Conservation (phyloP, 2,888 invertebrate species). For the Xestia sexstrigata region DNA sequence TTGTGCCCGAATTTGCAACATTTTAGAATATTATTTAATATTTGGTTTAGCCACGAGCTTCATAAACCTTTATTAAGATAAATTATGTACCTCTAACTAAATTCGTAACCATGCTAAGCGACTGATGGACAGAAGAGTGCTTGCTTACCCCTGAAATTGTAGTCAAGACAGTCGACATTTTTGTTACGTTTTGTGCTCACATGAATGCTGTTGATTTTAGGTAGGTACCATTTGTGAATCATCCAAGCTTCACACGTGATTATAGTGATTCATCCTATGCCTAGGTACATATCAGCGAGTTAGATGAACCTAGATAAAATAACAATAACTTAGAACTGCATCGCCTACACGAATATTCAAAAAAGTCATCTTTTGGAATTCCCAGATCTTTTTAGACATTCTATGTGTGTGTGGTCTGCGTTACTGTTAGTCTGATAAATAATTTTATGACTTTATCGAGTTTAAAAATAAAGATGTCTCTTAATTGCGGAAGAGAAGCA, state of each 20-base stretch:
- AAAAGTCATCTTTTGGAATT: slow-evolving; percentile 9
- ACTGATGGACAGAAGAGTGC: background rate
- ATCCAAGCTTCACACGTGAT: background rate
- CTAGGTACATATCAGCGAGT: slow-evolving; percentile 2
- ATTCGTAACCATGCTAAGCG: background rate
- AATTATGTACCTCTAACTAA: no score
- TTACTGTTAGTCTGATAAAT: slow-evolving; percentile 20
- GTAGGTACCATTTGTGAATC: background rate
- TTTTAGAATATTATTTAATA: background rate
- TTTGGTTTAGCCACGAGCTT: no score
- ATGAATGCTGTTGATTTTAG: background rate
- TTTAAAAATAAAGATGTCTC: slow-evolving; percentile 33
- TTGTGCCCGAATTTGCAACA: background rate
- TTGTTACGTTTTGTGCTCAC: background rate
- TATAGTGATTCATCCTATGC: background rate
- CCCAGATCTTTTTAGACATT: slow-evolving; percentile 16
- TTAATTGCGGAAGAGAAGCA: slow-evolving; percentile 45
- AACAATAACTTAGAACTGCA: slow-evolving; percentile 15
- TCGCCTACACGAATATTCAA: slow-evolving; percentile 39
- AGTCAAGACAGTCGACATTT: background rate
- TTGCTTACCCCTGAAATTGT: background rate
- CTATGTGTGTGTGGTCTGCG: background rate
- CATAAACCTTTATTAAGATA: no score
- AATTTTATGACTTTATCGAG: slow-evolving; percentile 43
- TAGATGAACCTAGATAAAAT: slow-evolving; percentile 42